phyloP scores from a whole-genome alignment of 2,797 vertebrate species.

The Huso huso region DNA sequence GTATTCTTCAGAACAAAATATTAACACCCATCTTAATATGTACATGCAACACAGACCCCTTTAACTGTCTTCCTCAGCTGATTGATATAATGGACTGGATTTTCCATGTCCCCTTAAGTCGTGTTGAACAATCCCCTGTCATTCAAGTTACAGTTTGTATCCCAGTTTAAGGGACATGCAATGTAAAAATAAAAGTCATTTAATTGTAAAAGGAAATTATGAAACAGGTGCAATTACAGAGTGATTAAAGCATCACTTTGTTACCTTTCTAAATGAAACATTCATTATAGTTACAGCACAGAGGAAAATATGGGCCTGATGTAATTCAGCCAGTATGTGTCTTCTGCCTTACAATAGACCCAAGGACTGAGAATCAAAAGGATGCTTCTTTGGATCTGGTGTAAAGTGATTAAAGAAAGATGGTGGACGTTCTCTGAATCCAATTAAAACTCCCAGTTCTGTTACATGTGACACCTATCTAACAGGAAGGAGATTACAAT shows the following conservation, averaged over 20 bases:
- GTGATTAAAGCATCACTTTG: too few species aligned
- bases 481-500: constrained; percentile 75
- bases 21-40: constrained; percentile 27
- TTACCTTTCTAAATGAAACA: too few species aligned
- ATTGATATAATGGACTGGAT: not conserved
- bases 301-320: not conserved
- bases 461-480: constrained; percentile 57
- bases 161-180: too few species aligned
- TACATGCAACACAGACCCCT: constrained; percentile 61
- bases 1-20: constrained; percentile 41
- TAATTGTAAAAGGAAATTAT: too few species aligned
- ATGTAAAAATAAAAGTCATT: too few species aligned
- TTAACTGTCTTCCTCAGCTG: constrained; percentile 23
- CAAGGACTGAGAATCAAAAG: constrained; percentile 50
- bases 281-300: too few species aligned
- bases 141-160: too few species aligned
- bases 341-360: constrained; percentile 58
- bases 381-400: not conserved
- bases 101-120: too few species aligned
- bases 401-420: constrained; percentile 22
- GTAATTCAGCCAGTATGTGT: constrained; percentile 65
- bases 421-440: constrained; percentile 33
- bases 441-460: constrained; percentile 32
- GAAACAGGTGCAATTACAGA: too few species aligned
- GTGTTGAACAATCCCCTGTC: not conserved